A percentile compares a stretch with the other conserved stretches of the same genome.
Evolutionary conservation across 2,113 vertebrate species (phyloP).

Genomic region (Lathamus discolor): DNA sequence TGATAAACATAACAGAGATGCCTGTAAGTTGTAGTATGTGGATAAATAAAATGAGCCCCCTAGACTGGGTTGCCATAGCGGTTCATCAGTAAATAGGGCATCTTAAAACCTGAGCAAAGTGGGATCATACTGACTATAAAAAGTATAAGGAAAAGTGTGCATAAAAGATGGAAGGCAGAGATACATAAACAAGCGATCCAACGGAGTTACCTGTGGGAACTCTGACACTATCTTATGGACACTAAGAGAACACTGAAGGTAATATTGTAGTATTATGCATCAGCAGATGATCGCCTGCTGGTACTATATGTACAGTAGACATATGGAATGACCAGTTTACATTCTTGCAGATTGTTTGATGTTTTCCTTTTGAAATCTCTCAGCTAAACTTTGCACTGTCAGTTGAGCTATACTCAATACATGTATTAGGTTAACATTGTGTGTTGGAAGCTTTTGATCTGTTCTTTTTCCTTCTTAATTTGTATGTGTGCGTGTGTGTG

Average conservation of each 20-base stretch:
- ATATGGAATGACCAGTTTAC: conserved; percentile 48
- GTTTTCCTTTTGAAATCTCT: conserved; percentile 52
- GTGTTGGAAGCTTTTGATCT: conserved; percentile 43
- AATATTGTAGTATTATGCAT: not conserved
- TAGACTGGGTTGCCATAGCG: not conserved
- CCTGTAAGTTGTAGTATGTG: not conserved
- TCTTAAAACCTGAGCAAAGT: conserved; percentile 29
- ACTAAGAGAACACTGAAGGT: not conserved
- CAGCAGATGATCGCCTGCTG: conserved; percentile 9
- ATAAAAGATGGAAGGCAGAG: conserved; percentile 39
- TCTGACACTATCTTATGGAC: not conserved
- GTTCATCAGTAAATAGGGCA: not conserved
- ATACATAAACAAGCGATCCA: not conserved
- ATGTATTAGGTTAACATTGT: conserved; percentile 24
- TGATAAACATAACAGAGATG: not conserved
- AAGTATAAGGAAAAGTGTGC: conserved; percentile 2
- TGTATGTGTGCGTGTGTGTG: not conserved
- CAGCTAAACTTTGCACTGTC: conserved; percentile 53
- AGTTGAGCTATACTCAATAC: conserved; percentile 46
- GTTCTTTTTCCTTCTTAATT: conserved; percentile 60
- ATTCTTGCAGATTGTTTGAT: conserved; percentile 44
- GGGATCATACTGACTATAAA: not conserved
- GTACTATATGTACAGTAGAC: not conserved
- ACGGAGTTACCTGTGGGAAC: not conserved
- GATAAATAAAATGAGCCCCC: conserved; percentile 3